Evolutionary conservation across 2,888 invertebrate species (phyloP).

Genomic region (Aproaerema taeniolella): DNA sequence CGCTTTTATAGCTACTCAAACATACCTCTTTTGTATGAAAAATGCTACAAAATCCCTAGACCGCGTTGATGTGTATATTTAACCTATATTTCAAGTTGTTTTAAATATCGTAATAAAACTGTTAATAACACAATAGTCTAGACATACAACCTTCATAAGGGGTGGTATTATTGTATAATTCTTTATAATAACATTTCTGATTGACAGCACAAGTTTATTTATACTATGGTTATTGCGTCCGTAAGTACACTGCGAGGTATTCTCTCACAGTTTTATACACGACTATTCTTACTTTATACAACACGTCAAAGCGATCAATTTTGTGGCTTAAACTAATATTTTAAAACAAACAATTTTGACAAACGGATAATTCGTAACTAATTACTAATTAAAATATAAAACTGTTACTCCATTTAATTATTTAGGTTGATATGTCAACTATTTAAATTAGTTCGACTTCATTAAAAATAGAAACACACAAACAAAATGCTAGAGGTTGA

Average conservation of each 20-base stretch:
- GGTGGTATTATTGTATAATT: conserved; percentile 47
- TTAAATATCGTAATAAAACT: conserved; percentile 58
- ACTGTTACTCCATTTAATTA: conserved; percentile 2
- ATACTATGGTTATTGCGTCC: conserved; percentile 5
- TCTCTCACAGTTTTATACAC: conserved; percentile 7
- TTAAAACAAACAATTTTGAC: not conserved
- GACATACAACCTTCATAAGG: conserved; percentile 73
- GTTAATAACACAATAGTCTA: conserved; percentile 54
- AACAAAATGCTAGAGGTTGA: too few relatives aligned
- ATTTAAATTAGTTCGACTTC: conserved; percentile 7
- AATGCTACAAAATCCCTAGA: too few relatives aligned
- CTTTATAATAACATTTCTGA: conserved; percentile 49
- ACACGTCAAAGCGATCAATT: too few relatives aligned
- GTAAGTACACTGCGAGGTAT: conserved; percentile 7
- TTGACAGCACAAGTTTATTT: too few relatives aligned
- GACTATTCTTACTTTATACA: too few relatives aligned
- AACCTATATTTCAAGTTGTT: conserved; percentile 51
- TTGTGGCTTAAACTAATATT: conserved; percentile 1
- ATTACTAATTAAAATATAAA: not conserved
- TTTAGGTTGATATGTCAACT: conserved; percentile 15
- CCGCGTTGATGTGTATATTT: too few relatives aligned
- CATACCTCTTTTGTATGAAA: too few relatives aligned
- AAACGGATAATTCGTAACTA: not conserved
- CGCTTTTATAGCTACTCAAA: too few relatives aligned
- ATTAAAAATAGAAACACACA: too few relatives aligned